Evolutionary conservation across 2,888 invertebrate genomes (phyloP), one percentile per base, ranked within the genome.

Genomic region (Chymomyza amoena): DNA sequence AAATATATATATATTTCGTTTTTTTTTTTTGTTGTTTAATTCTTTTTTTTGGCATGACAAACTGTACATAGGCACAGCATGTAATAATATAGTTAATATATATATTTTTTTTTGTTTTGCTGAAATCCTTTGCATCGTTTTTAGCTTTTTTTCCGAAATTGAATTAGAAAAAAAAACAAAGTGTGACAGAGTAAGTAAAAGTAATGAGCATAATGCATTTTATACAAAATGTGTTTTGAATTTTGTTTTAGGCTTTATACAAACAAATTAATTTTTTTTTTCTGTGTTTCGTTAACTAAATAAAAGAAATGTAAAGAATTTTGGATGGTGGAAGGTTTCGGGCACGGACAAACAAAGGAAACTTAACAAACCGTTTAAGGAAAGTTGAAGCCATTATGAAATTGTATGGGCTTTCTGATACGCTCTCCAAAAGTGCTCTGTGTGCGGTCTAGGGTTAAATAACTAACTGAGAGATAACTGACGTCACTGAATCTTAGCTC

Each of bases 1-100:
- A 76, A 80, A 82, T 76, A 81, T 87, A 83, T 82, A 82, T 88
- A 81, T 80, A 76, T 75, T 76, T 80, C 80, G 81, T 76, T 87
- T 84, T 81, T 77, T 78, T 71, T 65, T 64, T 62, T 54, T 36
- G 51, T 63, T 66, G 72, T 66, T 70, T 59, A 51, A 15, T 60
- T 68, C 62, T 36, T 54, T 72, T 32, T 64, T 68, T 79, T 52
- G 28, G 57, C 25, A 57, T 57, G 57, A 25, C 54, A 54, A 20
- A 54, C 54, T 18, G 54, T 54, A 54, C 54, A 54, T 9, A 54
- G 18, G 54, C 20, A 54, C 54, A 57, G 57, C 57, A 20, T 57
- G 57, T 57, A 57, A 57, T 20, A 57, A 18, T 57, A 10, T 10
- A 56, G 9, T 54, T 56, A 51, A 57, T 52, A 66, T 65, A 20